phyloP scores from a whole-genome alignment of 1,140 invertebrate species.

The Euura saliciscinereae region DNA sequence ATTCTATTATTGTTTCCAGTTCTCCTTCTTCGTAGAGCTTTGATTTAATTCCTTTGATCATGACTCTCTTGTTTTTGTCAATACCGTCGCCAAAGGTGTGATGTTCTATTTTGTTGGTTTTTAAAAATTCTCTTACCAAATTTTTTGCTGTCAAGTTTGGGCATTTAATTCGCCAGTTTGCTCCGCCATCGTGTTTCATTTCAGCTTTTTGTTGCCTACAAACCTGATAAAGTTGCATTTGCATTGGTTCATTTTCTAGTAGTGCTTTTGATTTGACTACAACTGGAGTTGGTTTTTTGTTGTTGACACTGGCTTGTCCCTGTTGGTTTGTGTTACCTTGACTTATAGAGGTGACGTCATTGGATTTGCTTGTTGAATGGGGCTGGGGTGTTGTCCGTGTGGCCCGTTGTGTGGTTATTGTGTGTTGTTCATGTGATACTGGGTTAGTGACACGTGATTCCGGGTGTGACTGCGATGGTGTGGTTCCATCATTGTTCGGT shows the following conservation, averaged over 20 bases:
- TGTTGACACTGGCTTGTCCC: neutral
- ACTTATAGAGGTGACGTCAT: neutral
- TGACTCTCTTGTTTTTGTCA: slow-evolving; percentile 8
- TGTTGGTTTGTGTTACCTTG: slow-evolving; percentile 9
- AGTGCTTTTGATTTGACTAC: slow-evolving; percentile 14
- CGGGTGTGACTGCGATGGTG: neutral
- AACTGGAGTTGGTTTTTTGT: slow-evolving; percentile 17
- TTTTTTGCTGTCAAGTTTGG: slow-evolving; percentile 11
- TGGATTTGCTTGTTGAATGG: no score
- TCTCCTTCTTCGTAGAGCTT: slow-evolving; percentile 11
- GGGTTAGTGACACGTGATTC: neutral
- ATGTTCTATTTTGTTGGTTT: slow-evolving; percentile 17
- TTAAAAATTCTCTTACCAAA: slow-evolving; percentile 17
- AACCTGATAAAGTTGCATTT: slow-evolving; percentile 12
- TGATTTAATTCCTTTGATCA: slow-evolving; percentile 14
- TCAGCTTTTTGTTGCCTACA: slow-evolving; percentile 13
- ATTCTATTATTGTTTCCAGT: slow-evolving; percentile 14
- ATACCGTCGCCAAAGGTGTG: slow-evolving; percentile 9
- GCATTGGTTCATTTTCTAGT: slow-evolving; percentile 12
- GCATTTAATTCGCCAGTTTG: slow-evolving; percentile 18
- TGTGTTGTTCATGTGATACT: no score
- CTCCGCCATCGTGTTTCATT: slow-evolving; percentile 14
- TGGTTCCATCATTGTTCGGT: slow-evolving; percentile 5
- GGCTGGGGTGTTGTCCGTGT: no score
- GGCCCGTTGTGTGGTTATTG: no score